Conservation (phyloP, 2,888 invertebrate species). For the Nephrotoma appendiculata region DNA sequence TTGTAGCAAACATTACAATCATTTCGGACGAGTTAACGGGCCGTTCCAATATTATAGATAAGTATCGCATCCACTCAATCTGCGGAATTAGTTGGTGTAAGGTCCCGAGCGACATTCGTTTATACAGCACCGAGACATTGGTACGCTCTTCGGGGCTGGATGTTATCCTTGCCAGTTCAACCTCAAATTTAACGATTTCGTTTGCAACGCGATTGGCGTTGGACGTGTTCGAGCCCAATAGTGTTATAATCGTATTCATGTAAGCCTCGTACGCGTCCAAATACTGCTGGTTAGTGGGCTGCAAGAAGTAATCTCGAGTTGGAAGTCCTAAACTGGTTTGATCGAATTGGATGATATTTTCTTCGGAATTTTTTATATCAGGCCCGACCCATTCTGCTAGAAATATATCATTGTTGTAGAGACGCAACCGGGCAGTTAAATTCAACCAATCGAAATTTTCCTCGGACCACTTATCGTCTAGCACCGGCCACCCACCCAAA, state of each 20-base stretch:
- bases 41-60: constrained; percentile 51
- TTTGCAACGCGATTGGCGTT: constrained; percentile 50
- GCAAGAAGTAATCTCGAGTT: constrained; percentile 61
- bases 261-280: constrained; percentile 67
- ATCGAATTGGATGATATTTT: constrained; percentile 81
- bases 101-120: constrained; percentile 57
- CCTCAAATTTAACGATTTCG: constrained; percentile 68
- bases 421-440: constrained; percentile 55
- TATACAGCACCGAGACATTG: constrained; percentile 73
- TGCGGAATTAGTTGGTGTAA: constrained; percentile 51
- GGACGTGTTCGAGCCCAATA: constrained; percentile 54
- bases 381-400: constrained; percentile 83
- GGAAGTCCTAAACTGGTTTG: constrained; percentile 71
- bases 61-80: constrained; percentile 57
- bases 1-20: constrained; percentile 59
- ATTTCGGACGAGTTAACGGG: constrained; percentile 44
- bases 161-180: constrained; percentile 51
- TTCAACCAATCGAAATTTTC: constrained; percentile 55
- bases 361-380: constrained; percentile 84
- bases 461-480: constrained; percentile 48
- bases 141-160: constrained; percentile 63
- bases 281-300: constrained; percentile 49
- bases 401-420: constrained; percentile 74
- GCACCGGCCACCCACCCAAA: constrained; percentile 83
- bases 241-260: constrained; percentile 52